phyloP scores from a whole-genome alignment of 1,140 invertebrate species.

The Helicoverpa zea region DNA sequence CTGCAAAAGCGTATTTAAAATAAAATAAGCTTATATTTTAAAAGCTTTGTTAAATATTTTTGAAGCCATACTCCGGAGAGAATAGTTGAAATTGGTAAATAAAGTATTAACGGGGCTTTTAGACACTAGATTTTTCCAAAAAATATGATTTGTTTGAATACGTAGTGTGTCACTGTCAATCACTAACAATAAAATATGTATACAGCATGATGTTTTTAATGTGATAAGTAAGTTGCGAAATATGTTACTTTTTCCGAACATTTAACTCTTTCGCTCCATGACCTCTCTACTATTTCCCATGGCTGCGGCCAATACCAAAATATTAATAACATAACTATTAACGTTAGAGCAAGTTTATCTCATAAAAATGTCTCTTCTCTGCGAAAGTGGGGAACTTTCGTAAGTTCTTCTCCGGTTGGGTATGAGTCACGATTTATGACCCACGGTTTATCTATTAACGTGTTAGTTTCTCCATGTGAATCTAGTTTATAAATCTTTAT shows the following conservation, averaged over 20 bases:
- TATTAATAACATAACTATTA: slow-evolving; percentile 36
- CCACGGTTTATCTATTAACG: slow-evolving; percentile 36
- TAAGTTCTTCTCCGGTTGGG: slow-evolving; percentile 31
- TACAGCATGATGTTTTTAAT: no score
- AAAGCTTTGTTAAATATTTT: no score
- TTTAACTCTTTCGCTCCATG: not conserved
- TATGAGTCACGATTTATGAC: slow-evolving; percentile 36
- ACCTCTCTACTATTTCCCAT: not conserved
- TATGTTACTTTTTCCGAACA: not conserved
- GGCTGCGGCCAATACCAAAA: slow-evolving; percentile 30
- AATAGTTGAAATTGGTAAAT: no score
- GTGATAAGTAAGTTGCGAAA: no score
- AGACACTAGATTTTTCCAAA: no score
- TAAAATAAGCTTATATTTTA: no score
- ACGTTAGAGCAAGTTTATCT: slow-evolving; percentile 30
- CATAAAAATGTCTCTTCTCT: slow-evolving; percentile 37
- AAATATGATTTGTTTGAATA: no score
- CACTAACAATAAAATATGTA: no score
- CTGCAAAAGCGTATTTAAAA: no score
- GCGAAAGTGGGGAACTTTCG: slow-evolving; percentile 33
- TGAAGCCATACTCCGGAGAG: no score
- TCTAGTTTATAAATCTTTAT: not conserved
- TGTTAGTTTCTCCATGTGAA: slow-evolving; percentile 7
- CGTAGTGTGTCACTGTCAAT: no score
- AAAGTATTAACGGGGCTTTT: no score